Conservation (phyloP, 1,140 invertebrate genomes). For the Ostrea denselamellosa region DNA sequence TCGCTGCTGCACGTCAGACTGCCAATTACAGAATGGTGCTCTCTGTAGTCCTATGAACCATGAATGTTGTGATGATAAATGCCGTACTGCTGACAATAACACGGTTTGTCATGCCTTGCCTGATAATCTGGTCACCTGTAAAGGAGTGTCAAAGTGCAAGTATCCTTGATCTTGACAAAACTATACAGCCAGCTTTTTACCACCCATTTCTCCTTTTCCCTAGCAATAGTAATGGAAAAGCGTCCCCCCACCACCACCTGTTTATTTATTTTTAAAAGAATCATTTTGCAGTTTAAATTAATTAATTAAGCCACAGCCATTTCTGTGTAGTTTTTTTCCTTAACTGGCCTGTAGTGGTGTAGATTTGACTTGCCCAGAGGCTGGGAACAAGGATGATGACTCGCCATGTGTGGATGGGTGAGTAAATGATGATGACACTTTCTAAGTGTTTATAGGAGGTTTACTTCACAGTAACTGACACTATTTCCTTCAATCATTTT, state of each 20-base stretch:
- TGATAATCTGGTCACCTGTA: slow-evolving; percentile 88
- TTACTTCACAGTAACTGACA: too few relatives aligned
- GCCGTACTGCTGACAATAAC: slow-evolving; percentile 87
- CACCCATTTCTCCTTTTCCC: too few relatives aligned
- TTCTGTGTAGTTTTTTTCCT: neutral
- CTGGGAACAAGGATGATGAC: slow-evolving; percentile 47
- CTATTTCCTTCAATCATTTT: too few relatives aligned
- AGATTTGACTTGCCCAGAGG: slow-evolving; percentile 46
- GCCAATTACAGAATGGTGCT: slow-evolving; percentile 58
- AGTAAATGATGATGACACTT: slow-evolving; percentile 24
- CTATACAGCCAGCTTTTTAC: neutral
- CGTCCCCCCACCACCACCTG: too few relatives aligned
- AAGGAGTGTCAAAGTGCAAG: slow-evolving; percentile 86
- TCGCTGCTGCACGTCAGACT: slow-evolving; percentile 63
- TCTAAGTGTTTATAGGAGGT: too few relatives aligned
- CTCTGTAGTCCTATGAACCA: slow-evolving; percentile 90
- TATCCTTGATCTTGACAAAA: slow-evolving; percentile 70
- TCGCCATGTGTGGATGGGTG: slow-evolving; percentile 53
- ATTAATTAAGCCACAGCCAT: neutral
- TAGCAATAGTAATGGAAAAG: too few relatives aligned
- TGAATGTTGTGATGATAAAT: slow-evolving; percentile 90
- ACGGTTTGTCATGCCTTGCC: slow-evolving; percentile 91
- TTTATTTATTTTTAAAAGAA: too few relatives aligned
- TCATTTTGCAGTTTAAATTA: too few relatives aligned
- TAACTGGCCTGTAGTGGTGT: slow-evolving; percentile 46